Percentiles rank a stretch among this genome's conserved stretches.
phyloP scores from a whole-genome alignment of 1,140 invertebrate genomes.

The Oryctes rhinoceros region DNA sequence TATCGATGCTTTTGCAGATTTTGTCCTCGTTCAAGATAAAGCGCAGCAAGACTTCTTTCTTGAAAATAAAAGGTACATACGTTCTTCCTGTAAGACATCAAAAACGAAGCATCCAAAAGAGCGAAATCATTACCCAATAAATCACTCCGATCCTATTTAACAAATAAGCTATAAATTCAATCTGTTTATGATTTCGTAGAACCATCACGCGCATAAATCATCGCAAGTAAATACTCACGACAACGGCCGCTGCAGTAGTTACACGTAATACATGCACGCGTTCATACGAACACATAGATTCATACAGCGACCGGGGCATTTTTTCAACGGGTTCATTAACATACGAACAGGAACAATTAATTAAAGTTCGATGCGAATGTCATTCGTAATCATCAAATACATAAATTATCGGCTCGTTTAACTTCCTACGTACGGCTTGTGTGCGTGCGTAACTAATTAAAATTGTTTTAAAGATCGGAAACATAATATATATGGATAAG shows the following conservation, averaged over 20 bases:
- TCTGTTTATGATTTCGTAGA: background rate
- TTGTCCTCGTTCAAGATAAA: too few species aligned
- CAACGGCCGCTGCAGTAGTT: background rate
- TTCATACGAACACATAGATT: too few species aligned
- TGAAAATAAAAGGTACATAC: too few species aligned
- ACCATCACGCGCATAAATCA: background rate
- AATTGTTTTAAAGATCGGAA: slow-evolving; percentile 9
- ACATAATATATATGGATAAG: background rate
- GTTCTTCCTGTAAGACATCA: background rate
- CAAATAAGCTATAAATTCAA: background rate
- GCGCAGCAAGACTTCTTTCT: too few species aligned
- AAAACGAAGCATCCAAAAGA: background rate
- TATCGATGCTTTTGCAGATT: too few species aligned
- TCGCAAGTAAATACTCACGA: background rate
- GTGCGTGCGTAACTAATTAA: background rate
- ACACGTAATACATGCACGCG: background rate
- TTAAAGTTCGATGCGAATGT: slow-evolving; percentile 10
- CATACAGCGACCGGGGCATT: background rate
- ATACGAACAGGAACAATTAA: slow-evolving; percentile 22
- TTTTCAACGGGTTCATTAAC: slow-evolving; percentile 5
- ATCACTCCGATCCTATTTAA: background rate
- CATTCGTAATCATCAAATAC: slow-evolving; percentile 18
- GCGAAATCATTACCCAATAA: background rate
- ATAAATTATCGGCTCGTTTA: slow-evolving; percentile 18
- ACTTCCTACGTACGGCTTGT: background rate